Conservation (phyloP, 2,888 invertebrate genomes). For the Gibbula magus region DNA sequence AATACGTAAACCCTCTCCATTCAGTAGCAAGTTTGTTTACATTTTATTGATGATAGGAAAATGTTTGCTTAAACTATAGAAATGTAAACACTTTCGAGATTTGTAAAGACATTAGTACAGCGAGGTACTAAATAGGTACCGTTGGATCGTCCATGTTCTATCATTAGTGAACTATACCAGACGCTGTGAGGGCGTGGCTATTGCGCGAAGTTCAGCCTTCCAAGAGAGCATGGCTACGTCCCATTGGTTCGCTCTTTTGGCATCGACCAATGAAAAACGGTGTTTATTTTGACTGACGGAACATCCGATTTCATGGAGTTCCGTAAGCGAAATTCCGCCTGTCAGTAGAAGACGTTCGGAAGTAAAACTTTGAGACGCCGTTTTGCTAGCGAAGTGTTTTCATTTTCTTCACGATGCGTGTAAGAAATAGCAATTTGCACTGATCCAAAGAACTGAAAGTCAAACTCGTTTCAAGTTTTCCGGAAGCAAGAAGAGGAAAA, state of each 20-base stretch:
- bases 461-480: slow-evolving; percentile 16
- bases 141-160: too few relatives aligned
- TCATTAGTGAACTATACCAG: too few relatives aligned
- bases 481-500: not conserved
- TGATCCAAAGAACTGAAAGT: slow-evolving; percentile 16
- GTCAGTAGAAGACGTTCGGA: not conserved
- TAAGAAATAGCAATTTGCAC: slow-evolving; percentile 23
- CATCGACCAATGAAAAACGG: not conserved
- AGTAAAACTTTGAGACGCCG: not conserved
- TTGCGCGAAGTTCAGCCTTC: too few relatives aligned
- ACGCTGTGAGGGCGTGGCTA: too few relatives aligned
- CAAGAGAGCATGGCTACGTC: not conserved
- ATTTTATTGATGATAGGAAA: too few relatives aligned
- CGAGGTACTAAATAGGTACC: too few relatives aligned
- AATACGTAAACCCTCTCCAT: too few relatives aligned
- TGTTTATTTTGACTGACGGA: not conserved
- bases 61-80: too few relatives aligned
- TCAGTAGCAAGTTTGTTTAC: too few relatives aligned
- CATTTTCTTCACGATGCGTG: slow-evolving; percentile 24
- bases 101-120: too few relatives aligned
- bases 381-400: slow-evolving; percentile 14
- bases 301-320: not conserved
- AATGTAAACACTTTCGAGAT: too few relatives aligned
- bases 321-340: slow-evolving; percentile 19
- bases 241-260: not conserved